Conservation (phyloP, 2,113 vertebrate genomes). For the Amblyopsis rosae region DNA sequence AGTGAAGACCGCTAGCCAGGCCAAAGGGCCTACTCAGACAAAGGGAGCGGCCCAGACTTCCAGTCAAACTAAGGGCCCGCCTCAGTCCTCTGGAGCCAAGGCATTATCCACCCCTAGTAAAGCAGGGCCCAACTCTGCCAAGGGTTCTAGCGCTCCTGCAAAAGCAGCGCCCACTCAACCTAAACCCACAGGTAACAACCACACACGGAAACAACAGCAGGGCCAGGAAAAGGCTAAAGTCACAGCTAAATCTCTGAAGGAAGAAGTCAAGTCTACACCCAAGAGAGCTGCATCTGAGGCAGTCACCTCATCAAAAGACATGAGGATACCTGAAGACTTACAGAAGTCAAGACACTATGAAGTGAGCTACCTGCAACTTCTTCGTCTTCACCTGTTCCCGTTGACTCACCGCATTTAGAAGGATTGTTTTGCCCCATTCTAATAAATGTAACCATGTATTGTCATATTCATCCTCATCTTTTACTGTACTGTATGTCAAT, state of each 20-base stretch:
- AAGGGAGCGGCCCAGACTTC: constrained; percentile 8
- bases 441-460: constrained; percentile 26
- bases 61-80: constrained; percentile 44
- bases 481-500: constrained; percentile 7
- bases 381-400: constrained; percentile 66
- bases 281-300: constrained; percentile 76
- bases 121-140: constrained; percentile 51
- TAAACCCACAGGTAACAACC: constrained; percentile 70
- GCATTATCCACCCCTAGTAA: constrained; percentile 71
- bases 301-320: constrained; percentile 73
- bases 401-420: constrained; percentile 37
- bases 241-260: constrained; percentile 71
- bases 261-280: constrained; percentile 71
- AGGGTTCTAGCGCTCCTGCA: constrained; percentile 46
- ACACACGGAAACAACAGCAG: constrained; percentile 72
- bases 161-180: constrained; percentile 68
- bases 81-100: constrained; percentile 52
- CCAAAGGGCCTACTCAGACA: constrained; percentile 64
- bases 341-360: constrained; percentile 86
- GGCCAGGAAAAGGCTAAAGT: constrained; percentile 73
- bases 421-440: constrained; percentile 30
- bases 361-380: constrained; percentile 84
- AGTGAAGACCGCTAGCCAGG: constrained; percentile 63
- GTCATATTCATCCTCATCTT: not conserved
- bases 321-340: constrained; percentile 75